A percentile compares a stretch with the other conserved stretches of the same genome.
These are phyloP conservation scores for Baryphthengus martii DNA, from an alignment of 2,113 vertebrate genomes.

Conservation along the genomic window DNA sequence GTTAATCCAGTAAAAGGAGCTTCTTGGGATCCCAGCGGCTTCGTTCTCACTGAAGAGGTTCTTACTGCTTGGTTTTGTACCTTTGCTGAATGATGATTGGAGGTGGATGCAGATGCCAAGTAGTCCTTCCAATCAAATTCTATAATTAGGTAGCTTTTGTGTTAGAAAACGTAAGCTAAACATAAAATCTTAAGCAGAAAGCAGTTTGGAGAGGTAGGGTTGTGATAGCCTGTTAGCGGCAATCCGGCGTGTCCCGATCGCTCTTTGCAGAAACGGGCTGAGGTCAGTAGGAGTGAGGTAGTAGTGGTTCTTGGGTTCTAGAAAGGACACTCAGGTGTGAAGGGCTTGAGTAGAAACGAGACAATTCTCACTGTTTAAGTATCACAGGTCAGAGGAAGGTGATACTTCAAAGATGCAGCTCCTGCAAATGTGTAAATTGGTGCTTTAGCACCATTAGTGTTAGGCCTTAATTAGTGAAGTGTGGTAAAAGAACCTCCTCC, in stretches of 20 bases:
- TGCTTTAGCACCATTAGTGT: background rate
- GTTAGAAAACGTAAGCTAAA: background rate
- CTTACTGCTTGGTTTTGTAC: background rate
- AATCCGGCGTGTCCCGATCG: background rate
- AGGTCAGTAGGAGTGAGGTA: background rate
- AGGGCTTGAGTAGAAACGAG: background rate
- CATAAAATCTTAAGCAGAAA: background rate
- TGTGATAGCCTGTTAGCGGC: background rate
- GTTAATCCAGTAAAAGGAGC: background rate
- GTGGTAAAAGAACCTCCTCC: background rate
- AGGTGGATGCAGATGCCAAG: conserved; percentile 37
- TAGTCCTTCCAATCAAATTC: background rate
- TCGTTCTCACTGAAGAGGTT: conserved; percentile 41
- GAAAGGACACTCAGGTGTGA: background rate
- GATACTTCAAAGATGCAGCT: background rate
- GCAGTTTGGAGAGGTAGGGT: background rate
- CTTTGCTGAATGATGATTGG: conserved; percentile 7
- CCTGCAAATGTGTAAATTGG: background rate
- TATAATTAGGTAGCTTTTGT: background rate
- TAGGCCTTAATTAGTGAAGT: background rate
- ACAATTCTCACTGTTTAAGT: rapidly evolving
- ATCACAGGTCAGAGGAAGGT: rapidly evolving
- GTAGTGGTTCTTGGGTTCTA: background rate
- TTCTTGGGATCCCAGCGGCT: background rate
- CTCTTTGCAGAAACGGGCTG: background rate